Base-by-base conservation (phyloP, 2,797 vertebrate species). In the Sylvia borin region DNA sequence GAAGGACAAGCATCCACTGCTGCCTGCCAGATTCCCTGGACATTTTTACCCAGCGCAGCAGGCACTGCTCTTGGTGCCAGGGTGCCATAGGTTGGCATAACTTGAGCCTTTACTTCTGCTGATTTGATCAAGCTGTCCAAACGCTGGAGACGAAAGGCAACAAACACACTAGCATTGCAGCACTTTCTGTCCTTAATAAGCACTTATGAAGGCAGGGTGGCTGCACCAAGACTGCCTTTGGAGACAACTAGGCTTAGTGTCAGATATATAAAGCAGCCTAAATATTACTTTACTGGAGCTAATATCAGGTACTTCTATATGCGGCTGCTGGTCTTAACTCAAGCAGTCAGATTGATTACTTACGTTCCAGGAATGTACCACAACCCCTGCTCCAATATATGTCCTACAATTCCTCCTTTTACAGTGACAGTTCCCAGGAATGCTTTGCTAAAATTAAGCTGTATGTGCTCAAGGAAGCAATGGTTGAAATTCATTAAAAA, bases 1-100 rank as follows among this genome's bases (percentile, higher is more conserved):
- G 20, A 9, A 48, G n/a, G 61, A 18, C 0, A 1, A 70, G 60
- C 1, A 0, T 1, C 2, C 42, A 42, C 42, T 62, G 31, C 34
- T 71, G 42, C 50, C 50, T 42, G 21, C 66, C 22, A 77, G 34
- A 26, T 29, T 68, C 50, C 40, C 50, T 0, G 0, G 32, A 88
- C 65, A 60, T 50, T 42, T 73, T 88, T 38, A 21, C 19, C 21
- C 75, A 73, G 60, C 65, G 51, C n/a, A 48, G 43, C 32, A 7
- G 2, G 20, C 62, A 22, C 36, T 29, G 34, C 18, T 32, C 60
- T 77, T 5, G 0, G 47, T 54, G 66, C 48, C 66, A 38, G n/a
- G 9, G 18, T 38, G 11, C 4, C 36, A 32, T 2, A 61, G 16
- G 10, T 2, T 32, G 53, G 18, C 40, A 16, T 7, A 73, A 72